Conservation (phyloP, 2,113 vertebrate genomes). For the Pollimyrus isidori region DNA sequence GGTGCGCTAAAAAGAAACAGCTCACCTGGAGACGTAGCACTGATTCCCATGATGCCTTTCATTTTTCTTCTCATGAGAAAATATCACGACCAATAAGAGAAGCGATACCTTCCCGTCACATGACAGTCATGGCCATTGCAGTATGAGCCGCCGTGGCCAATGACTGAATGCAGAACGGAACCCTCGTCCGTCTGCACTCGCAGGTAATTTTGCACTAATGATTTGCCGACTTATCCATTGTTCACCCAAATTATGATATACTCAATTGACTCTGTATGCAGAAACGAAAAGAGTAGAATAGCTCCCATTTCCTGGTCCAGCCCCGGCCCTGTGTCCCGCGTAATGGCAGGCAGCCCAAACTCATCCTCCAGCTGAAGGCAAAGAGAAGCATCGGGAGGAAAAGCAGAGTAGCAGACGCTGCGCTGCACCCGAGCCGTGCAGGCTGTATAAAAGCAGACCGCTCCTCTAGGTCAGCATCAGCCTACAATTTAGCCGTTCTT, state of each 20-base stretch:
- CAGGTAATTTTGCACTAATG: background rate
- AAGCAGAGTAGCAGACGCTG: background rate
- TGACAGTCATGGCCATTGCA: background rate
- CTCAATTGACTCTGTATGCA: background rate
- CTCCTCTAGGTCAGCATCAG: background rate
- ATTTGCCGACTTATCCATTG: background rate
- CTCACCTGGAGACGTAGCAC: background rate
- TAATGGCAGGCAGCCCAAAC: background rate
- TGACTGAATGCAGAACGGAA: background rate
- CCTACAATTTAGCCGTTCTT: too few relatives aligned
- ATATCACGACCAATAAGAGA: background rate
- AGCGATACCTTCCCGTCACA: background rate
- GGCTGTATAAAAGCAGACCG: background rate
- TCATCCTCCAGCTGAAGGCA: background rate
- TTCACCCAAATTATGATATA: background rate
- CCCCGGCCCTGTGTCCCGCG: too few relatives aligned
- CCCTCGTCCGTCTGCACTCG: background rate
- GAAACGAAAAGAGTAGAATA: background rate
- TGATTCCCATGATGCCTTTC: background rate
- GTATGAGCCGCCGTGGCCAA: background rate
- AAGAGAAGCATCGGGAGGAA: background rate
- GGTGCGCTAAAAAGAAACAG: background rate
- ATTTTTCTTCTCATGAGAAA: background rate
- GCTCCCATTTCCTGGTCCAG: background rate
- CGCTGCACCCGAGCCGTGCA: background rate